These are phyloP conservation scores for Globia sparganii DNA, from an alignment of 2,888 invertebrate species.

Conservation along the genomic window DNA sequence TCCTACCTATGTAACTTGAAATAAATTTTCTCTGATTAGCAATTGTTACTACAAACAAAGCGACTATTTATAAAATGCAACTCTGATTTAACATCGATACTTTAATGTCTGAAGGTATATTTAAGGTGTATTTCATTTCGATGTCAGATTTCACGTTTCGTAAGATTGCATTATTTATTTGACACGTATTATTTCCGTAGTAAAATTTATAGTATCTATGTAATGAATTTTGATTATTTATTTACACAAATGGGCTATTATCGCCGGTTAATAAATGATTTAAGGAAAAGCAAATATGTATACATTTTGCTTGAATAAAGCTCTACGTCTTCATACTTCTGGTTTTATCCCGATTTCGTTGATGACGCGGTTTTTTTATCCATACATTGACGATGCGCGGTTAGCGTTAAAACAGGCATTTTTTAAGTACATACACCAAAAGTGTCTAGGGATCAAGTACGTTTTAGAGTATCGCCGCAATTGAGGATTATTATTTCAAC, in stretches of 20 bases:
- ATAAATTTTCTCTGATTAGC: background rate
- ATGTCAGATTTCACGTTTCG: background rate
- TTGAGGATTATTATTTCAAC: too few species aligned
- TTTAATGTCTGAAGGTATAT: conserved; percentile 6
- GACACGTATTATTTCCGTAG: background rate
- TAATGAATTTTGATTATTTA: background rate
- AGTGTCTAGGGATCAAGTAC: too few species aligned
- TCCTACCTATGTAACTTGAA: background rate
- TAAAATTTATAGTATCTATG: background rate
- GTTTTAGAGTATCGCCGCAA: too few species aligned
- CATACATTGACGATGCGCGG: background rate
- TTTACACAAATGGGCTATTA: background rate
- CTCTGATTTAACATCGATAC: background rate
- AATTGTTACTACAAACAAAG: background rate
- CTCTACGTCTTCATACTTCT: background rate
- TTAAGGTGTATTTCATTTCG: conserved; percentile 11
- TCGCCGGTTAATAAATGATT: background rate
- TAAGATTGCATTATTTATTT: conserved; percentile 15
- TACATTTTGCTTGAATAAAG: background rate
- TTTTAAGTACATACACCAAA: too few species aligned
- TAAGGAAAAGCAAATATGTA: background rate
- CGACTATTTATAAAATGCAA: background rate
- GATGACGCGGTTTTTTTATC: background rate
- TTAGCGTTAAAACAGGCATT: background rate
- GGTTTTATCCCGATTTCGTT: background rate